phyloP scores from a whole-genome alignment of 2,888 invertebrate genomes.

The Zeuzera pyrina region DNA sequence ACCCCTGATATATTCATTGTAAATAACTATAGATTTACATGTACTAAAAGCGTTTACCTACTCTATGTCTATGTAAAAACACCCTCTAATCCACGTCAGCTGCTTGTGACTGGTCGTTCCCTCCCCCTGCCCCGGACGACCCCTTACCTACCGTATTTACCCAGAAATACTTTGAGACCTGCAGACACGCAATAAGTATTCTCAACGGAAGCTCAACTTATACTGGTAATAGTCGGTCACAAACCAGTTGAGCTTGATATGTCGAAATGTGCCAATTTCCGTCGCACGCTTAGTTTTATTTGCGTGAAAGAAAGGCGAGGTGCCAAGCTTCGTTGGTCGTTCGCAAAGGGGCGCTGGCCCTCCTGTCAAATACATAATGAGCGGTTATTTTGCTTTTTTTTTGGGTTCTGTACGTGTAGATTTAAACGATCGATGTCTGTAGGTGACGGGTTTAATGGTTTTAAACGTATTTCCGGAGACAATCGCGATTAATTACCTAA shows the following conservation, averaged over 20 bases:
- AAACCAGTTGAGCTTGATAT: conserved; percentile 1
- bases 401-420: conserved; percentile 25
- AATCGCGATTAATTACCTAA: too few relatives aligned
- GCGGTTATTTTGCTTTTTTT: conserved; percentile 36
- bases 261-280: not conserved
- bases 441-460: conserved; percentile 19
- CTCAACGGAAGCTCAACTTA: conserved; percentile 28
- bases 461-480: conserved; percentile 12
- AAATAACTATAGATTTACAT: too few relatives aligned
- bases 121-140: conserved; percentile 25
- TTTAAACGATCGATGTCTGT: conserved; percentile 31
- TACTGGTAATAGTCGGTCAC: conserved; percentile 21
- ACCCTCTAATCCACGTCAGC: conserved; percentile 69
- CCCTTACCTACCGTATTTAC: conserved; percentile 31
- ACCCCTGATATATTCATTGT: too few relatives aligned
- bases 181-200: conserved; percentile 16
- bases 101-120: conserved; percentile 62
- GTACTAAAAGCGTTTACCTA: conserved; percentile 29
- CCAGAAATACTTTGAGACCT: conserved; percentile 39
- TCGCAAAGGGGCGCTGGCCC: conserved; percentile 29
- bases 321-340: conserved; percentile 27
- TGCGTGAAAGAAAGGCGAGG: conserved; percentile 16
- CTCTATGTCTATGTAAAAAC: conserved; percentile 57
- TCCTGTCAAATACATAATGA: conserved; percentile 61
- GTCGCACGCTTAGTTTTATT: conserved; percentile 5